Conservation (phyloP, 1,140 invertebrate genomes). For the Atta texana region DNA sequence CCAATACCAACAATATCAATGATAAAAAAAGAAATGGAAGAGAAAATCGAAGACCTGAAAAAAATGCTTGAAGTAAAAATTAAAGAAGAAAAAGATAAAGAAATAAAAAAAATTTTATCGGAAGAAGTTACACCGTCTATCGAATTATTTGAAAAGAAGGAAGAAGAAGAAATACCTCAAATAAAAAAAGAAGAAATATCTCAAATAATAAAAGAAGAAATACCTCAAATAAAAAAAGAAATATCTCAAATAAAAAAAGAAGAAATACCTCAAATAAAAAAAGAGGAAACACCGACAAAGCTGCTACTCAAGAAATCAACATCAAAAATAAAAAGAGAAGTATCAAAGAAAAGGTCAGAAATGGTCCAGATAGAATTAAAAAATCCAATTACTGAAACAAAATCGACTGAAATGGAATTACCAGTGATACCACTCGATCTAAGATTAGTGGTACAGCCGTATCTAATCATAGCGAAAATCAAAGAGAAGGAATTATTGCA, state of each 20-base stretch:
- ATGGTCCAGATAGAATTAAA: constrained; percentile 27
- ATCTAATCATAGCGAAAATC: constrained; percentile 38
- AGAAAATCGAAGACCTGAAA: background rate
- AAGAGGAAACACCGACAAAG: background rate
- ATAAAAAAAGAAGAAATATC: background rate
- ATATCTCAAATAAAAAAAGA: background rate
- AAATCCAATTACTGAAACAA: constrained; percentile 15
- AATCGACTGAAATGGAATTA: background rate
- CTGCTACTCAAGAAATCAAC: background rate
- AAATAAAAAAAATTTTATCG: background rate
- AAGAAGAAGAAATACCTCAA: background rate
- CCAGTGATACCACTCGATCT: background rate
- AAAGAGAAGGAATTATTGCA: constrained; percentile 26
- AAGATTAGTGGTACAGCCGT: background rate
- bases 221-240: background rate
- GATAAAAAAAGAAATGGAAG: background rate
- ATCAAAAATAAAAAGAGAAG: background rate
- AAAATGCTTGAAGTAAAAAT: constrained; percentile 6
- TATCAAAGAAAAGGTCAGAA: background rate
- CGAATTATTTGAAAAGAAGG: background rate
- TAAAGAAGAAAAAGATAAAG: background rate
- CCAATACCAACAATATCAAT: background rate
- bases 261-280: background rate
- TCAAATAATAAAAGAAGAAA: background rate
- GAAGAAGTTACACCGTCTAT: background rate